phyloP scores from a whole-genome alignment of 1,140 invertebrate genomes.

The Triops longicaudatus region DNA sequence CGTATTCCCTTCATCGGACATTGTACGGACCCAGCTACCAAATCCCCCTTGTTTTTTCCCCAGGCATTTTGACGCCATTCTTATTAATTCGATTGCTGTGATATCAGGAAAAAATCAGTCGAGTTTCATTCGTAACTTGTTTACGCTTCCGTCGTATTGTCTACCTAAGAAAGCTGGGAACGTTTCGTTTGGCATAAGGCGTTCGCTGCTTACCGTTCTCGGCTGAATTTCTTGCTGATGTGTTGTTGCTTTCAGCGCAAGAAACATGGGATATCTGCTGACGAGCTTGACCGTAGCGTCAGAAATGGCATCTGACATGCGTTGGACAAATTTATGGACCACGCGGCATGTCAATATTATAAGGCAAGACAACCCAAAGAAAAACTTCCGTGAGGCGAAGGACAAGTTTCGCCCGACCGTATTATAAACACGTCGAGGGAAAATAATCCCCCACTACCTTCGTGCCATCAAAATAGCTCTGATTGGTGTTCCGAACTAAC shows the following conservation, averaged over 20 bases:
- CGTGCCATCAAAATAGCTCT: not conserved
- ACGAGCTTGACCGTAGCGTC: not conserved
- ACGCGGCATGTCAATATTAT: not conserved
- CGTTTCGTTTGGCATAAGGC: not conserved
- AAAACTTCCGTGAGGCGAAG: not conserved
- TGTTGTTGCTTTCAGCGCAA: not conserved
- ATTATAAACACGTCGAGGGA: constrained; percentile 2
- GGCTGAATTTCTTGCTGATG: not conserved
- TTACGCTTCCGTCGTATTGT: not conserved
- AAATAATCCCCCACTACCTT: not conserved
- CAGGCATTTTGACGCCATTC: not conserved
- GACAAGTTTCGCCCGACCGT: not conserved
- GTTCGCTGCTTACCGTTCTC: not conserved
- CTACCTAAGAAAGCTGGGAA: not conserved
- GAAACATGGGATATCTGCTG: not conserved
- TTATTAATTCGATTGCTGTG: not conserved
- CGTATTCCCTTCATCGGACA: not conserved
- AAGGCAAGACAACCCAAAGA: not conserved
- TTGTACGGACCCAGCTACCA: not conserved
- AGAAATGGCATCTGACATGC: not conserved
- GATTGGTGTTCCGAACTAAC: not conserved
- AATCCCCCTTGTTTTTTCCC: not conserved
- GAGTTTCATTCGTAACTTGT: not conserved
- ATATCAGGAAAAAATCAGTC: not conserved
- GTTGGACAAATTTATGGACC: not conserved